Evolutionary conservation across 2,113 vertebrate genomes (phyloP), one percentile per base, ranked within the genome.

Genomic region (Thunnus maccoyii): DNA sequence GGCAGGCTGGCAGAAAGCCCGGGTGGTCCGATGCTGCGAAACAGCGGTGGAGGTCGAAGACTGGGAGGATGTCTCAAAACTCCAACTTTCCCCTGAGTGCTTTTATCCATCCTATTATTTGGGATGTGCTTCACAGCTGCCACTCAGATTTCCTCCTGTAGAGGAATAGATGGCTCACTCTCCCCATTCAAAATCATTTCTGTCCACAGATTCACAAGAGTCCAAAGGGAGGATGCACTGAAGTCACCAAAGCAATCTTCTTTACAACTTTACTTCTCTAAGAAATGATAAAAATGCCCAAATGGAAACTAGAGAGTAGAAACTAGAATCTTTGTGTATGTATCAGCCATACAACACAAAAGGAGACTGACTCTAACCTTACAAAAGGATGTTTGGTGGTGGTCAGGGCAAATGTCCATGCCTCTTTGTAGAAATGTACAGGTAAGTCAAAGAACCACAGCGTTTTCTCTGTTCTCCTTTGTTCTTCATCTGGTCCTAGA

Each of bases 1-100:
- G 88, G 88, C 13, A 91, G 64, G 50, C 72, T 55, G 68, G 80
- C 80, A 15, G 85, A 83, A 9, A 65, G 47, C 17, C 82, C 89
- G 8, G 78, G 48, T 0, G n/a, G 71, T 17, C 90, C 87, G 0
- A 93, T 62, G 25, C 86, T 85, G 8, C 76, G 85, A 68, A 94
- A 93, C 51, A 94, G 72, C 0, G 68, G 88, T 27, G 89, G 85
- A n/a, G 90, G 89, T 13, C n/a, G 54, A 15, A 92, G 92, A 44
- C 20, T 7, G 30, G 68, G 52, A 4, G 55, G 22, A 6, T 36
- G 48, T 51, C 44, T 47, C 2, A 22, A 58, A 41, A 17, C 27
- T 6, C 18, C 61, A 0, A 11, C 80, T 73, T 61, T 77, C 1
- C 52, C 48, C 17, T 69, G 25, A 1, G 7, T 4, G 3, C 20